phyloP scores from a whole-genome alignment of 2,888 invertebrate genomes.

The Torymus texanus region DNA sequence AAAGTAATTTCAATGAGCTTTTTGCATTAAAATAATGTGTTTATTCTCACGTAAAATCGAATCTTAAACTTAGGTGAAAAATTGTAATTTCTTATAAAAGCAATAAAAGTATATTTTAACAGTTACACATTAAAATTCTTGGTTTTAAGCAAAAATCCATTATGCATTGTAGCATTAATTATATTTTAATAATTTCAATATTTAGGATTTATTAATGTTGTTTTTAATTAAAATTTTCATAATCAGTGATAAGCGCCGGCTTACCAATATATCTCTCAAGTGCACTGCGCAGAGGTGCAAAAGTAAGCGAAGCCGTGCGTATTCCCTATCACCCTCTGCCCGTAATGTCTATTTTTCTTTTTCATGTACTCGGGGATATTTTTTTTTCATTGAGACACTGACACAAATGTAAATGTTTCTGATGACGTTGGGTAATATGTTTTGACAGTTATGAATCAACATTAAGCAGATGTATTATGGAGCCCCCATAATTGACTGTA shows the following conservation, averaged over 20 bases:
- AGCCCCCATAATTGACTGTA: slow-evolving; percentile 47
- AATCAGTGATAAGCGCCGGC: slow-evolving; percentile 60
- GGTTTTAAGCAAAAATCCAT: background rate
- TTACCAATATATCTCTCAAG: slow-evolving; percentile 64
- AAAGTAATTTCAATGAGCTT: too few species aligned
- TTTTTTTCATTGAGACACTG: slow-evolving; percentile 47
- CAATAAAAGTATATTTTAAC: too few species aligned
- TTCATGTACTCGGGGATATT: slow-evolving; percentile 59
- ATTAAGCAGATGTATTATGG: slow-evolving; percentile 52
- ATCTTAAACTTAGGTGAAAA: too few species aligned
- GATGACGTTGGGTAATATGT: slow-evolving; percentile 50
- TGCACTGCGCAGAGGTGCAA: slow-evolving; percentile 64
- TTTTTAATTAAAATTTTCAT: slow-evolving; percentile 11
- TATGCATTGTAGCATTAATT: background rate
- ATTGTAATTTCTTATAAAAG: too few species aligned
- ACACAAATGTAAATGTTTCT: slow-evolving; percentile 46
- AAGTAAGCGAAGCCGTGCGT: slow-evolving; percentile 69
- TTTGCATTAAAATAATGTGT: too few species aligned
- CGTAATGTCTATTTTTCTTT: slow-evolving; percentile 60
- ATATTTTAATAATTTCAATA: background rate
- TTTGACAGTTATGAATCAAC: slow-evolving; percentile 50
- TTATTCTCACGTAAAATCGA: too few species aligned
- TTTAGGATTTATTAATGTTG: too few species aligned
- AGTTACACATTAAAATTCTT: background rate
- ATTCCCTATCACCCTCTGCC: slow-evolving; percentile 67